Base-by-base conservation (phyloP, 2,113 vertebrate species). In the Lasiurus borealis region DNA sequence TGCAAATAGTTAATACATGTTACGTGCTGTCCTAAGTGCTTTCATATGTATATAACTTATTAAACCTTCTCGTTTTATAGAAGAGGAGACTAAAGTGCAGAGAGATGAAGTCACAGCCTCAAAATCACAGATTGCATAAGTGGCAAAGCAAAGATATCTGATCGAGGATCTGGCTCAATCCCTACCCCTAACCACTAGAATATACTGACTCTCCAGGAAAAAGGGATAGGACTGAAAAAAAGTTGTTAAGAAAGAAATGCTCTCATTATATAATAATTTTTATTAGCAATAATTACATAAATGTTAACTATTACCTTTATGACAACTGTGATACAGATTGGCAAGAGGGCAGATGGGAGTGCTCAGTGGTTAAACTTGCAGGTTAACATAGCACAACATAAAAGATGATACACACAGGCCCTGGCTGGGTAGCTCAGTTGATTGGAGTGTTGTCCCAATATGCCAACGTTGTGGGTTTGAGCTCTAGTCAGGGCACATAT, bases 301-400 rank as follows among this genome's bases (percentile, higher is more conserved):
- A 57, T 8, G 16, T 46, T 81, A 59, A 46, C 16, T 29, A 7
- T 23, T 81, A 89, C 46, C 36, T 80, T 75, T 85, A 80, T 48
- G 90, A 94, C 93, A 78, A 68, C n/a, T 16, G n/a, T n/a, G 40
- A 50, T 78, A 52, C 68, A 78, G n/a, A 48, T 40, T 69, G 29
- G 23, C 52, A 93, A 71, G 50, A 72, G 50, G 54, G n/a, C 19
- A 62, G 19, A 62, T 16, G 40, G n/a, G 50, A 23, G 54, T n/a
- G 11, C 31, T 89, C 59, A 29, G 15, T 50, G 21, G 18, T 31
- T 57, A 29, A 73, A 54, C 85, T 73, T 94, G 62, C 48, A 76
- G 25, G 21, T 40, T 31, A 19, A 75, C 25, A 18, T 14, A 94
- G 66, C 50, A 52, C 57, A 36, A 91, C 40, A 4, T 75, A 46